phyloP scores from a whole-genome alignment of 2,113 vertebrate genomes.

The Nerophis lumbriciformis region DNA sequence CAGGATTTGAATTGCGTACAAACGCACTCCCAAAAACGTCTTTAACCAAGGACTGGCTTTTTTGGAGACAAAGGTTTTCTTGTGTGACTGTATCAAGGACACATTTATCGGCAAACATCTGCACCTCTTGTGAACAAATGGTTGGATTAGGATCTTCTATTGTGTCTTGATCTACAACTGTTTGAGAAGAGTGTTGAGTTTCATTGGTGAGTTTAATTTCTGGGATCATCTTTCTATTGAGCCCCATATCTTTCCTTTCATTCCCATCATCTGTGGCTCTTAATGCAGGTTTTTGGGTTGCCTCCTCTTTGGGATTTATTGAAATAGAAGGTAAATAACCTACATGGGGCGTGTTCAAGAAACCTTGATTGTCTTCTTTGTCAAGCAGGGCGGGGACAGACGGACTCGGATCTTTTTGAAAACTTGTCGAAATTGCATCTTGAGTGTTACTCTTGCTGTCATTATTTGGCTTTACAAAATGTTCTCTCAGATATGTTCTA shows the following conservation, averaged over 20 bases:
- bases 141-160: constrained; percentile 10
- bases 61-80: constrained; percentile 3
- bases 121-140: neutral
- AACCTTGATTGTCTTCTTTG: neutral
- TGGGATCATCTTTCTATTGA: neutral
- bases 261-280: constrained; percentile 10
- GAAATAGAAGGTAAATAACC: neutral
- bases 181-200: neutral
- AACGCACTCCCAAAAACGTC: constrained; percentile 10
- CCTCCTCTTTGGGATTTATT: neutral
- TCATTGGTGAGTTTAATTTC: constrained; percentile 23
- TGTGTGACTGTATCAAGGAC: neutral
- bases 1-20: constrained; percentile 17
- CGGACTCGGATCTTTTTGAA: neutral
- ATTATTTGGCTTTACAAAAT: neutral
- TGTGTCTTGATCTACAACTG: constrained; percentile 9
- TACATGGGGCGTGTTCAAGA: neutral
- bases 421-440: too few relatives aligned
- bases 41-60: constrained; percentile 16
- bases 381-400: neutral
- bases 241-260: constrained; percentile 6
- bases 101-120: neutral
- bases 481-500: neutral
- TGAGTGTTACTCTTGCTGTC: neutral
- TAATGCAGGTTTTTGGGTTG: neutral